Evolutionary conservation across 2,888 invertebrate genomes (phyloP).

Genomic region (Neria commutata): DNA sequence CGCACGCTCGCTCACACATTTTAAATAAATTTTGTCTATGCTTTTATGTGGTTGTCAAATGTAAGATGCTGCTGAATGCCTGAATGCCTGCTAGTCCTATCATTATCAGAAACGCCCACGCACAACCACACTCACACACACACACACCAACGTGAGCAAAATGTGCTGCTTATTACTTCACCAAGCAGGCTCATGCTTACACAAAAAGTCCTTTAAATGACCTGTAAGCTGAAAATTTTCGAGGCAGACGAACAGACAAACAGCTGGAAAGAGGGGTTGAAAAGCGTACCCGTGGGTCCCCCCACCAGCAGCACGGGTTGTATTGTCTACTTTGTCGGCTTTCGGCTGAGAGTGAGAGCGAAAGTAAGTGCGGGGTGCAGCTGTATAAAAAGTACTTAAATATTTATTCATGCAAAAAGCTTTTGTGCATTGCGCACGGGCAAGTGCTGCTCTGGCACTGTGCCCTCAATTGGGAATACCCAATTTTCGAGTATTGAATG

Average conservation of each 20-base stretch:
- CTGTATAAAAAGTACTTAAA: conserved; percentile 27
- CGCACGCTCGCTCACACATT: not conserved
- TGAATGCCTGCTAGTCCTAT: not conserved
- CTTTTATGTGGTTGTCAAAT: conserved; percentile 10
- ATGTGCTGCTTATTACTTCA: not conserved
- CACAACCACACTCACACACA: no score
- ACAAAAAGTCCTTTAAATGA: conserved; percentile 14
- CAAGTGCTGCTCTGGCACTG: no score
- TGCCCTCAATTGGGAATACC: conserved; percentile 18
- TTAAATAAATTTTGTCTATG: not conserved
- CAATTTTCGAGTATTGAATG: conserved; percentile 3
- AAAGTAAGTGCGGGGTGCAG: not conserved
- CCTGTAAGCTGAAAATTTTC: conserved; percentile 1
- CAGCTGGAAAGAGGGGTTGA: not conserved
- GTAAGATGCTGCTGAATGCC: conserved; percentile 18
- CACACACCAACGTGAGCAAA: not conserved
- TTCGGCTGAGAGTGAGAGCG: not conserved
- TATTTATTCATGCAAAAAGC: conserved; percentile 34
- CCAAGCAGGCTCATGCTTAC: not conserved
- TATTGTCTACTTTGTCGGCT: no score
- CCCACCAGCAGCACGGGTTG: no score
- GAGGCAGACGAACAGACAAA: not conserved
- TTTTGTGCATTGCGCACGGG: conserved; percentile 10
- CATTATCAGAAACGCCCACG: not conserved
- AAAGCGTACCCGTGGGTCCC: no score